Conservation (phyloP, 2,797 vertebrate genomes). For the Rachycentron canadum region DNA sequence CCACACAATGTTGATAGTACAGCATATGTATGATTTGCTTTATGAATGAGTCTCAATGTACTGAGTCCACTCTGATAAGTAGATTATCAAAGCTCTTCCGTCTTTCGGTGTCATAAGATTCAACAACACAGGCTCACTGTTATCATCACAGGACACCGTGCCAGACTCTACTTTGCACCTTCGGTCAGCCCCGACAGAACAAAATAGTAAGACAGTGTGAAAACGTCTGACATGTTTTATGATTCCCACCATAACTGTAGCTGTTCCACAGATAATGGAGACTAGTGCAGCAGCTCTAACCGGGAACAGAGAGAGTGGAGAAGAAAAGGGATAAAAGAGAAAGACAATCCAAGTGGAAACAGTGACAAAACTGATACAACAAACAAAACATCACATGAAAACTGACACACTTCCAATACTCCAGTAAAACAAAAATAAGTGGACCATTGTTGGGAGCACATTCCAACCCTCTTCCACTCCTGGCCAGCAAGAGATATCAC, state of each 20-base stretch:
- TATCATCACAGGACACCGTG: conserved; percentile 54
- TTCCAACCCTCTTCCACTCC: conserved; percentile 4
- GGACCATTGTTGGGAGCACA: neutral
- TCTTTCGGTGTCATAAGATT: conserved; percentile 34
- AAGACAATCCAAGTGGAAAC: neutral
- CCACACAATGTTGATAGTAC: conserved; percentile 10
- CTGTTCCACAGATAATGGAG: conserved; percentile 33
- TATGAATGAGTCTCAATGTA: conserved; percentile 55
- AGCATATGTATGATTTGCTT: conserved; percentile 21
- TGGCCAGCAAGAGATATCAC: neutral
- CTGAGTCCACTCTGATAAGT: conserved; percentile 58
- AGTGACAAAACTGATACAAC: neutral
- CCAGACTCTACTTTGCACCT: conserved; percentile 68
- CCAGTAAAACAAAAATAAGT: conserved; percentile 6
- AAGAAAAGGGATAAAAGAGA: neutral
- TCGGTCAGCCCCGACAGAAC: conserved; percentile 20
- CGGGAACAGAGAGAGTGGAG: neutral
- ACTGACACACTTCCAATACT: conserved; percentile 22
- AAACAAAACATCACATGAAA: conserved; percentile 6
- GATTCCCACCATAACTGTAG: conserved; percentile 16
- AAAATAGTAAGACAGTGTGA: conserved; percentile 39
- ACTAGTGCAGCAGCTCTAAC: neutral
- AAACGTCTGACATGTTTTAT: conserved; percentile 55
- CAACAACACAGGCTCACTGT: conserved; percentile 36
- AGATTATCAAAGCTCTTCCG: conserved; percentile 61